Percentiles rank a stretch among this genome's conserved stretches.
phyloP scores from a whole-genome alignment of 2,888 invertebrate species.

The Blastobasis adustella region DNA sequence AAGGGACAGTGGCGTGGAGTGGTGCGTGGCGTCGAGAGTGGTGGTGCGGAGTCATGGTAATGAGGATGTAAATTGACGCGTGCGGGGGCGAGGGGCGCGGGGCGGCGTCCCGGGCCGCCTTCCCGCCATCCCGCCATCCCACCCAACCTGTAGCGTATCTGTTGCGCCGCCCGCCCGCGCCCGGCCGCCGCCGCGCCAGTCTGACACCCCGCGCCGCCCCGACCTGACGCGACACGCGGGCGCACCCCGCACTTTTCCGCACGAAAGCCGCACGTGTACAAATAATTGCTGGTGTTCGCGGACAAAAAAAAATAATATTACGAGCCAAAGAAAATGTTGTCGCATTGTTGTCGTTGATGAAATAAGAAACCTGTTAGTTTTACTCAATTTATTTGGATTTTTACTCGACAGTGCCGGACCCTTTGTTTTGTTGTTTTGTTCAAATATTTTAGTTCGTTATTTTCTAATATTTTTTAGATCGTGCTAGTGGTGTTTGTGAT shows the following conservation, averaged over 20 bases:
- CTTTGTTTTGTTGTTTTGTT: no score
- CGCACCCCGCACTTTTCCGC: constrained; percentile 36
- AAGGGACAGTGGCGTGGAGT: neutral
- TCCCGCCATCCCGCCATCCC: constrained; percentile 60
- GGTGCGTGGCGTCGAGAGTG: neutral
- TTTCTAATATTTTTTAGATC: no score
- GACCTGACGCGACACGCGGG: constrained; percentile 21
- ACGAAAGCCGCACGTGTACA: constrained; percentile 44
- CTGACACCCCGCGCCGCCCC: constrained; percentile 12
- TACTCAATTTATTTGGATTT: no score
- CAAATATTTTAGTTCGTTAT: no score
- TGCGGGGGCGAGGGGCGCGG: constrained; percentile 23
- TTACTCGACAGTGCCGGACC: no score
- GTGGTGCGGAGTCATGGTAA: constrained; percentile 43
- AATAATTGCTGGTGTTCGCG: constrained; percentile 19
- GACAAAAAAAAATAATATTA: no score
- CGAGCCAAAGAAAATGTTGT: no score
- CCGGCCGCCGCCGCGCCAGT: constrained; percentile 18
- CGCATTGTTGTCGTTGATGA: no score
- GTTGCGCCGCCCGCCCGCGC: constrained; percentile 58
- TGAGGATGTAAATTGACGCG: constrained; percentile 64
- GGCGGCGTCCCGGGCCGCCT: constrained; percentile 14
- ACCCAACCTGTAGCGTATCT: constrained; percentile 72
- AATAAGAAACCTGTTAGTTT: no score
- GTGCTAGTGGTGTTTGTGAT: no score